Evolutionary conservation across 1,140 invertebrate species (phyloP).

Genomic region (Pararge aegeria): DNA sequence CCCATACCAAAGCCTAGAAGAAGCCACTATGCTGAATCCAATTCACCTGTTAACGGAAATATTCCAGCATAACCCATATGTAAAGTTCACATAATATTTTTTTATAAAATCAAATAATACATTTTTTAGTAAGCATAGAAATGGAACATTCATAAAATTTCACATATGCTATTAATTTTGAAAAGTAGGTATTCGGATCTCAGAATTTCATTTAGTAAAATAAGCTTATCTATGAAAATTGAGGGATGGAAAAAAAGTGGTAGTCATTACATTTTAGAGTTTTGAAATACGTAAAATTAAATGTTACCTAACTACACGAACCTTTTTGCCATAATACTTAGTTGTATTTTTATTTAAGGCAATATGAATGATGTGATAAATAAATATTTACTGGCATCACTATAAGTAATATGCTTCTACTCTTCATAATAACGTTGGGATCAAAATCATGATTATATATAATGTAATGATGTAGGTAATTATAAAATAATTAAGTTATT

Average conservation of each 20-base stretch:
- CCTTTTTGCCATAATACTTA: not conserved
- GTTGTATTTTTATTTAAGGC: not conserved
- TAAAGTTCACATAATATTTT: not conserved
- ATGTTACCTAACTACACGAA: not conserved
- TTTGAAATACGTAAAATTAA: not conserved
- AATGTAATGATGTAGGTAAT: no score
- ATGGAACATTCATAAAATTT: not conserved
- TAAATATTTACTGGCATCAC: not conserved
- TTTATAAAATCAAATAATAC: not conserved
- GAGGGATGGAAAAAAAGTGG: not conserved
- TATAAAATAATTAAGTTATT: no score
- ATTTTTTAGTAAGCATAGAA: not conserved
- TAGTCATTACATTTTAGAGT: not conserved
- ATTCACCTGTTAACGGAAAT: conserved; percentile 46
- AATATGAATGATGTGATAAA: not conserved
- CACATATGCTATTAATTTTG: not conserved
- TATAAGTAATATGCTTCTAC: no score
- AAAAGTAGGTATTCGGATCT: conserved; percentile 25
- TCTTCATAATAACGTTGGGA: not conserved
- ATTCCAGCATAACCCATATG: conserved; percentile 21
- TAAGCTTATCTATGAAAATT: conserved; percentile 1
- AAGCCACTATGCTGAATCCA: conserved; percentile 62
- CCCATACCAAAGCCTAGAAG: conserved; percentile 77
- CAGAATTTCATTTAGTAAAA: conserved; percentile 15
- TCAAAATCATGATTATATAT: not conserved